Conservation (phyloP, 53 echinoderm and acorn worm species). For the Stichopus horrens region DNA sequence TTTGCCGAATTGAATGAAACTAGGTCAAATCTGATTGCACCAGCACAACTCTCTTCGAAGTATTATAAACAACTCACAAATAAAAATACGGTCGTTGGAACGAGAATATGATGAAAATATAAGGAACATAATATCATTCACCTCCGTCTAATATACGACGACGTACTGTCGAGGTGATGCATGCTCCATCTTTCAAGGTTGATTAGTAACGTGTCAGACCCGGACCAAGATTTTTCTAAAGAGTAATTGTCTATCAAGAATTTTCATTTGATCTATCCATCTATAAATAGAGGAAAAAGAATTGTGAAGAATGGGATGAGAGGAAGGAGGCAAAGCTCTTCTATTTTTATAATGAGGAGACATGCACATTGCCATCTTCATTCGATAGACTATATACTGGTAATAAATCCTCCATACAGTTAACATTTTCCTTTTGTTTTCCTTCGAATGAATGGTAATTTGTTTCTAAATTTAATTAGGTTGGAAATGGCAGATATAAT, state of each 20-base stretch:
- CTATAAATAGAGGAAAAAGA: neutral
- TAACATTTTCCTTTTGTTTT: too few species aligned
- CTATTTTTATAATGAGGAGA: too few species aligned
- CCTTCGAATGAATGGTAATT: too few species aligned
- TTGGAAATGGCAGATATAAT: too few species aligned
- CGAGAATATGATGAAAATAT: neutral
- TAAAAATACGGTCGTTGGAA: neutral
- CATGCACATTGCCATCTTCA: too few species aligned
- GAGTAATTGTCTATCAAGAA: constrained; percentile 11
- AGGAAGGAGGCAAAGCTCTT: neutral
- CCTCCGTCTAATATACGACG: neutral
- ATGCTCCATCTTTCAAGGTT: neutral
- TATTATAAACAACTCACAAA: constrained; percentile 6
- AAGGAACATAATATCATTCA: neutral
- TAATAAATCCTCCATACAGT: too few species aligned
- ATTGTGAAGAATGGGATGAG: neutral
- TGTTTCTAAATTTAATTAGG: too few species aligned
- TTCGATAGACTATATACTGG: too few species aligned
- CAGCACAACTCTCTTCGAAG: neutral
- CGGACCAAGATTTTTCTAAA: neutral
- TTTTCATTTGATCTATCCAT: neutral
- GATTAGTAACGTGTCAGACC: constrained; percentile 1
- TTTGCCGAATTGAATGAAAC: neutral
- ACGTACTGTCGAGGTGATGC: neutral
- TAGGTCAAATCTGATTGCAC: constrained; percentile 2